A percentile compares a stretch with the other conserved stretches of the same genome.
phyloP scores from a whole-genome alignment of 2,888 invertebrate species.

The Julus scanicus region DNA sequence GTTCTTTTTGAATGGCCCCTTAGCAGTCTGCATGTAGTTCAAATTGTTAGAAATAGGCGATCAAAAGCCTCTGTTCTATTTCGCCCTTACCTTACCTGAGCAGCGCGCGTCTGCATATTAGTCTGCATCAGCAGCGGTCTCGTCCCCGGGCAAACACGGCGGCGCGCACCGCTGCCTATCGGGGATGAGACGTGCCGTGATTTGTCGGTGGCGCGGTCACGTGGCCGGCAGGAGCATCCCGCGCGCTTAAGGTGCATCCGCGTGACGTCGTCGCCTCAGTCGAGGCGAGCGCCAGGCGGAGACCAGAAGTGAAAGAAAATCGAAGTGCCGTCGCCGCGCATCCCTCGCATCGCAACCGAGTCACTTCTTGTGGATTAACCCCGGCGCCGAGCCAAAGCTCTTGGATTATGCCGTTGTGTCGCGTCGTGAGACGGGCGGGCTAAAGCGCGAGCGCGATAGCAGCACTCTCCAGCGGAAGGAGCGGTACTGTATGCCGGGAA shows the following conservation, averaged over 20 bases:
- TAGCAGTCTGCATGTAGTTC: too few species aligned
- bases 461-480: too few species aligned
- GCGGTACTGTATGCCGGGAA: too few species aligned
- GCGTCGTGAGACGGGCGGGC: not conserved
- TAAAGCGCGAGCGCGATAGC: too few species aligned
- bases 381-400: not conserved
- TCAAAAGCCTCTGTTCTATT: too few species aligned
- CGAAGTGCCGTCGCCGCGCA: not conserved
- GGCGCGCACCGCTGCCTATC: not conserved
- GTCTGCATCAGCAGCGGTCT: too few species aligned
- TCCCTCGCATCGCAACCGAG: not conserved
- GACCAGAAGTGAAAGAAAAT: not conserved
- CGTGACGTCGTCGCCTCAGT: not conserved
- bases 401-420: not conserved
- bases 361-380: conserved; percentile 4
- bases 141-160: not conserved
- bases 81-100: too few species aligned
- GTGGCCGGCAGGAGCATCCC: not conserved
- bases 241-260: not conserved
- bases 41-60: too few species aligned
- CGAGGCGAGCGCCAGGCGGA: conserved; percentile 3
- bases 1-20: too few species aligned
- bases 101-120: too few species aligned
- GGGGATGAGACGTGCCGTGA: not conserved
- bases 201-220: not conserved